Conservation (phyloP, 1,140 invertebrate genomes). For the Pseudomyrmex pallidus region DNA sequence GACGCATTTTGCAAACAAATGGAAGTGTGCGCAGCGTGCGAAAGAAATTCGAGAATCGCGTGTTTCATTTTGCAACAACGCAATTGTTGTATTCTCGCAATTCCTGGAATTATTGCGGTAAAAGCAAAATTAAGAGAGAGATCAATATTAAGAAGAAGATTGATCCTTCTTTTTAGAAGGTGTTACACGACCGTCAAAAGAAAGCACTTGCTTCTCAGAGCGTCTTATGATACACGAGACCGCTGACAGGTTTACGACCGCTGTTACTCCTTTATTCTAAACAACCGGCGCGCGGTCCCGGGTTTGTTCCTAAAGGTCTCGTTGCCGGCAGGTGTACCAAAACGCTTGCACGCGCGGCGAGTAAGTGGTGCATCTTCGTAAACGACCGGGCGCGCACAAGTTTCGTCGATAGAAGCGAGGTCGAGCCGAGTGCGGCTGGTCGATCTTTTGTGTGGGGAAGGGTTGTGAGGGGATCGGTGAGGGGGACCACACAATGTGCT, state of each 20-base stretch:
- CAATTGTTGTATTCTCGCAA: not conserved
- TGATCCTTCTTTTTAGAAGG: not conserved
- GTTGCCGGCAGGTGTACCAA: conserved; percentile 39
- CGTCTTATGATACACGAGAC: conserved; percentile 22
- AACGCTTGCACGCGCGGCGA: conserved; percentile 54
- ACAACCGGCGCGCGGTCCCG: conserved; percentile 32
- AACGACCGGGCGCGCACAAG: conserved; percentile 38
- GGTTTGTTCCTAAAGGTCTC: conserved; percentile 14
- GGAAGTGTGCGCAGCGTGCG: not conserved
- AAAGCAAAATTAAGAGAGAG: not conserved
- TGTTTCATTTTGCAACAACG: not conserved
- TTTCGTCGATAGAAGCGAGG: conserved; percentile 50
- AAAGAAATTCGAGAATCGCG: conserved; percentile 9
- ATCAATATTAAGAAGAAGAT: not conserved
- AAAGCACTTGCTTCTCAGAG: conserved; percentile 6
- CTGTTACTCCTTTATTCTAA: conserved; percentile 2
- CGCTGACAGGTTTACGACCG: conserved; percentile 42
- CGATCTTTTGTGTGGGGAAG: conserved; percentile 8
- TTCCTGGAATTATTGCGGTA: too few relatives aligned
- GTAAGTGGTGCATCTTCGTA: conserved; percentile 58
- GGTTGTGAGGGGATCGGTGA: not conserved
- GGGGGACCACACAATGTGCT: conserved; percentile 49
- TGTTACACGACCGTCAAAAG: not conserved
- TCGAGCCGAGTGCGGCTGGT: conserved; percentile 21
- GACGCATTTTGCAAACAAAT: conserved; percentile 11